A percentile compares a stretch with the other conserved stretches of the same genome.
Conservation (phyloP, 2,797 vertebrate genomes). For the Eutrigla gurnardus region DNA sequence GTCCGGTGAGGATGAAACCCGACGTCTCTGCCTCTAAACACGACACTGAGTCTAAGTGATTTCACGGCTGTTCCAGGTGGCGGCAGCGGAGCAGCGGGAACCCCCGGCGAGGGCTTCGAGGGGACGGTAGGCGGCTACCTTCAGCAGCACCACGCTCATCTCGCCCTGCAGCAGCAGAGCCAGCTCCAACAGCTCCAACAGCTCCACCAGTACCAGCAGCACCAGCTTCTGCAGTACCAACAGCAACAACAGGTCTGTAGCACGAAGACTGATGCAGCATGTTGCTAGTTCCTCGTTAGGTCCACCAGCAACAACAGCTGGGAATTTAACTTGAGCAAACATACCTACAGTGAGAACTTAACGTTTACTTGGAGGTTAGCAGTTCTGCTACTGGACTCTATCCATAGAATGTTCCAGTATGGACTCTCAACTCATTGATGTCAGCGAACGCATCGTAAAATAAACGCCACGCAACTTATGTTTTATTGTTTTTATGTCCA, state of each 20-base stretch:
- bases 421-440: not conserved
- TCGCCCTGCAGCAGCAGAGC: slow-evolving; percentile 83
- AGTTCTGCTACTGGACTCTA: not conserved
- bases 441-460: not conserved
- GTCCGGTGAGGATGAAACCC: slow-evolving; percentile 54
- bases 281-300: not conserved
- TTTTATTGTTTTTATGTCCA: not conserved
- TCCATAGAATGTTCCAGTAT: not conserved
- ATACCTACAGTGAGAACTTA: not conserved
- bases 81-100: slow-evolving; percentile 66
- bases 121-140: slow-evolving; percentile 86
- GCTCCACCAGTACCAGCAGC: slow-evolving; percentile 87
- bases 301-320: not conserved
- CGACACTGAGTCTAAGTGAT: not conserved
- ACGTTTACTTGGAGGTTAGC: not conserved
- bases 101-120: slow-evolving; percentile 90
- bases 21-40: not conserved
- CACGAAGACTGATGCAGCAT: too few relatives aligned
- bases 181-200: slow-evolving; percentile 87
- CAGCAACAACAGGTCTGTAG: slow-evolving; percentile 69
- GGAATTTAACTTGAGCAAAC: not conserved
- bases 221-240: slow-evolving; percentile 86
- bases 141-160: slow-evolving; percentile 85
- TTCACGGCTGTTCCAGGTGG: slow-evolving; percentile 48
- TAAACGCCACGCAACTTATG: not conserved